Evolutionary conservation across 2,888 invertebrate species (phyloP), one percentile per base, ranked within the genome.

Genomic region (Oligia strigilis): DNA sequence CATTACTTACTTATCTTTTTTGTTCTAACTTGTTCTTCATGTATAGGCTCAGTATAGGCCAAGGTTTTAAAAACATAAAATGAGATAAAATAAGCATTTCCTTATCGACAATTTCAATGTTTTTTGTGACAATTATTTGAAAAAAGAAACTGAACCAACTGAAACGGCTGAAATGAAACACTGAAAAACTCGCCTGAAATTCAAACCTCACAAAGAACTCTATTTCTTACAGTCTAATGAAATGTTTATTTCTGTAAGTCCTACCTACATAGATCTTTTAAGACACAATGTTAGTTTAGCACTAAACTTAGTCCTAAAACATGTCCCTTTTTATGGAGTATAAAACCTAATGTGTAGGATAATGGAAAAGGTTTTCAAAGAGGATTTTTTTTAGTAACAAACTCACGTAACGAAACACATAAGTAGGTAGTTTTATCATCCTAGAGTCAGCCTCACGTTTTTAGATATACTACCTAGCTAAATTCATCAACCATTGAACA

Each of bases 291-390:
- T 64, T 43, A 52, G 17, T 75, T 65, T 46, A 43, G 52, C 64
- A 52, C 19, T 80, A 65, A 72, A 65, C 14, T 9, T 49, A 43
- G 58, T 52, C 23, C n/a, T 71, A 43, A 81, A 75, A 81, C 65
- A 71, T 62, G 82, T 52, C 43, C 29, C 55, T 67, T 76, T 81
- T 82, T 72, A 82, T 58, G 13, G 55, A 40, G 62, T 64, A 69
- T 82, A 64, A 82, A 81, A 81, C 71, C 62, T 82, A 82, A 72
- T 77, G 60, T 60, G 43, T 80, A 72, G 52, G 72, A 77, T 67
- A 82, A 40, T 72, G 49, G 46, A 49, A 55, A 46, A 62, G 69
- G 40, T 29, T 64, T 69, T 69, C 13, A 46, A 52, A 40, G n/a
- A n/a, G 36, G 4, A 46, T 77, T 23, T 29, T 80, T 17, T 14